These are phyloP conservation scores for Nerophis lumbriciformis DNA, from an alignment of 2,113 vertebrate genomes.

Conservation along the genomic window DNA sequence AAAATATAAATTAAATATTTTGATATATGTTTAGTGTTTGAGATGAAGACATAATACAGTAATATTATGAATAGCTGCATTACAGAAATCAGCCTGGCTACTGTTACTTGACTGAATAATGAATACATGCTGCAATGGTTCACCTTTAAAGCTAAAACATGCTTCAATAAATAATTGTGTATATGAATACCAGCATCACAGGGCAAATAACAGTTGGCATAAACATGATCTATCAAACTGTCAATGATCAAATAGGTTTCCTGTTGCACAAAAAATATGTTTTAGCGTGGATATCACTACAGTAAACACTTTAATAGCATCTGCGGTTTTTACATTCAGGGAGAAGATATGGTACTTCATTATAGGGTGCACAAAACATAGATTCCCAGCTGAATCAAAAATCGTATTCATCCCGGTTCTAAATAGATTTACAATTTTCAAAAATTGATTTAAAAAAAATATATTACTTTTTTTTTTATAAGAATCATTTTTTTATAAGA, in stretches of 20 bases:
- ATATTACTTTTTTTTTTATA: too few species aligned
- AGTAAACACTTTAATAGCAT: conserved; percentile 41
- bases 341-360: not conserved
- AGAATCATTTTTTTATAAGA: too few species aligned
- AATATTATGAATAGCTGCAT: conserved; percentile 18
- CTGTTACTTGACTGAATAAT: not conserved
- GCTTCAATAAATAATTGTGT: conserved; percentile 24
- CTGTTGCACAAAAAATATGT: not conserved
- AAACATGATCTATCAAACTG: not conserved
- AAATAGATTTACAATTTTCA: too few species aligned
- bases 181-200: conserved; percentile 22
- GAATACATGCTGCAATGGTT: conserved; percentile 4
- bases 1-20: conserved; percentile 11
- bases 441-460: too few species aligned
- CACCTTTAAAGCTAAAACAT: conserved; percentile 14
- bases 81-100: conserved; percentile 14
- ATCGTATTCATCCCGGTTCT: too few species aligned
- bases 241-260: conserved; percentile 2
- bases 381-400: too few species aligned
- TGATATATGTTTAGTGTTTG: conserved; percentile 23
- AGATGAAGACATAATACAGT: conserved; percentile 15
- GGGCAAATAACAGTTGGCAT: not conserved
- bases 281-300: conserved; percentile 5
- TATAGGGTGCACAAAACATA: too few species aligned
- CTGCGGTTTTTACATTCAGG: conserved; percentile 59